Evolutionary conservation across 2,888 invertebrate genomes (phyloP).

Genomic region (Napeogenes inachia): DNA sequence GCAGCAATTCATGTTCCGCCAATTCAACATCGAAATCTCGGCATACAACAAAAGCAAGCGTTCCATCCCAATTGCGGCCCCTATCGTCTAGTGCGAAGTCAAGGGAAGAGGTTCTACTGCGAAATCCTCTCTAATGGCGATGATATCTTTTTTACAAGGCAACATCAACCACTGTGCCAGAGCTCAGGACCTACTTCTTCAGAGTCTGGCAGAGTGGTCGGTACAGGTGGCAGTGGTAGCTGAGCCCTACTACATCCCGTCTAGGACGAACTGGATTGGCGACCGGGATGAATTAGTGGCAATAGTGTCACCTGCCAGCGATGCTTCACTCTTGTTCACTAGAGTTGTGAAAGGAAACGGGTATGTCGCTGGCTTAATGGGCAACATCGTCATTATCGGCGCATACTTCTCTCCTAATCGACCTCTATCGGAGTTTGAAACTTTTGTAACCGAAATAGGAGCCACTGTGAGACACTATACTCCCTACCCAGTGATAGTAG

Average conservation of each 20-base stretch:
- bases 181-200: constrained; percentile 25
- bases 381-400: constrained; percentile 17
- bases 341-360: constrained; percentile 11
- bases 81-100: not conserved
- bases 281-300: constrained; percentile 16
- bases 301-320: not conserved
- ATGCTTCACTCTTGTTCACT: not conserved
- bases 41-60: not conserved
- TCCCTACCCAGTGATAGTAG: constrained; percentile 16
- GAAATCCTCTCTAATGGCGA: not conserved
- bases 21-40: not conserved
- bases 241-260: constrained; percentile 21
- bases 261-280: constrained; percentile 13
- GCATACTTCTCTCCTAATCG: constrained; percentile 25
- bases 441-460: constrained; percentile 15
- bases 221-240: constrained; percentile 19
- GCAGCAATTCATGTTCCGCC: not conserved
- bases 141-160: constrained; percentile 14
- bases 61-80: not conserved
- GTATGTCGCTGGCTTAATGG: constrained; percentile 18
- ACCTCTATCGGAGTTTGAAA: constrained; percentile 13
- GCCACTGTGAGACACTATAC: constrained; percentile 11
- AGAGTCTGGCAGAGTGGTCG: constrained; percentile 25
- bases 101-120: not conserved
- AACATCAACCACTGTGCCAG: constrained; percentile 29